phyloP scores from a whole-genome alignment of 2,797 vertebrate species.

The Zenarchopterus dispar region DNA sequence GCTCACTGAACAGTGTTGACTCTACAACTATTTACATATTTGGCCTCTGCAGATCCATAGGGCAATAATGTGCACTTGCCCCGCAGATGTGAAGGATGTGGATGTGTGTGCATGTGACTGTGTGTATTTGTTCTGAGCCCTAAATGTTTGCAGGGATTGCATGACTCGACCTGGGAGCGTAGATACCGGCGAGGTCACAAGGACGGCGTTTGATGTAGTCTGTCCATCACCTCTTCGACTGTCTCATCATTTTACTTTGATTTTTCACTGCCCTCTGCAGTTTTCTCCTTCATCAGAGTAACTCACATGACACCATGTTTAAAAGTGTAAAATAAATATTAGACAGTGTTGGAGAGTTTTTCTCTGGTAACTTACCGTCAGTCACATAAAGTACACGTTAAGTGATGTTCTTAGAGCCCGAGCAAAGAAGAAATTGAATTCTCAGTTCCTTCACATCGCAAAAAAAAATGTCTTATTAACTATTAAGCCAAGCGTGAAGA shows the following conservation, averaged over 20 bases:
- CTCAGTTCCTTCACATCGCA: too few species aligned
- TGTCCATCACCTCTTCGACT: background rate
- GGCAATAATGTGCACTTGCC: constrained; percentile 41
- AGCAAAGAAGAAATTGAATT: background rate
- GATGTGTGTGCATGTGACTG: constrained; percentile 7
- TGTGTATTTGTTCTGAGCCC: constrained; percentile 12
- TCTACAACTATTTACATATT: constrained; percentile 52
- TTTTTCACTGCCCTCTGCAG: constrained; percentile 1
- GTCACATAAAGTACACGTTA: constrained; percentile 1
- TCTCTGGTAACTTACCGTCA: background rate
- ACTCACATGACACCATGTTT: background rate
- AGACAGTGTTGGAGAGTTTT: background rate
- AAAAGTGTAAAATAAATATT: constrained; percentile 15
- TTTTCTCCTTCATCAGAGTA: constrained; percentile 10
- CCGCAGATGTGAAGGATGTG: constrained; percentile 26
- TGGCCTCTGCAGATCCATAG: constrained; percentile 62
- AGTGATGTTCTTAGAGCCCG: background rate
- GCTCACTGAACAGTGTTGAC: constrained; percentile 44
- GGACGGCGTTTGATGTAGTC: constrained; percentile 39
- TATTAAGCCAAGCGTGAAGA: too few species aligned
- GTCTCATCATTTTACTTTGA: constrained; percentile 28
- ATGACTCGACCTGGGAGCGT: constrained; percentile 28
- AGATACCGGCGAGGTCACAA: constrained; percentile 61
- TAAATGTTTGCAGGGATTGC: constrained; percentile 52
- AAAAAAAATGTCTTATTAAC: too few species aligned